Percentiles rank a stretch among this genome's conserved stretches.
phyloP scores from a whole-genome alignment of 2,113 vertebrate species.

The Istiophorus platypterus region DNA sequence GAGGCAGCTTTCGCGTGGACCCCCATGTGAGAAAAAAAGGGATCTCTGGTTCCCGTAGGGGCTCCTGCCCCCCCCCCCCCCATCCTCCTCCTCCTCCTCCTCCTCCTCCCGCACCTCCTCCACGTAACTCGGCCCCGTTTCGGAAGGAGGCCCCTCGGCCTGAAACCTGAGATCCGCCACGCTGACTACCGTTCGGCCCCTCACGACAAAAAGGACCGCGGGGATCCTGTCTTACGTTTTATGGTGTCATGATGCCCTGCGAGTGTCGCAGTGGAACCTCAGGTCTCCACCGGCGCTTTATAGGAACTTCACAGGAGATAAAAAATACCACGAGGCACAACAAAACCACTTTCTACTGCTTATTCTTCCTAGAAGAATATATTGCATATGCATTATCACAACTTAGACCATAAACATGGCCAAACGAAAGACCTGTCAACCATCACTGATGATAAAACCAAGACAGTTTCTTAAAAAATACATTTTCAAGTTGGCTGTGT shows the following conservation, averaged over 20 bases:
- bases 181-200: constrained; percentile 61
- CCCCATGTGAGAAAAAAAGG: constrained; percentile 75
- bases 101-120: constrained; percentile 58
- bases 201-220: constrained; percentile 12
- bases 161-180: constrained; percentile 76
- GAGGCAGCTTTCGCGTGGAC: constrained; percentile 57
- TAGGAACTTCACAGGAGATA: background rate
- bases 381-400: background rate
- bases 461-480: background rate
- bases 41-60: constrained; percentile 44
- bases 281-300: background rate
- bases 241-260: background rate
- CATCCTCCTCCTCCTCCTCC: constrained; percentile 26
- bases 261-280: constrained; percentile 7
- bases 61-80: constrained; percentile 50
- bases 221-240: constrained; percentile 23
- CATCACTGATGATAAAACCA: background rate
- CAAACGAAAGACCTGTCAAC: too few species aligned
- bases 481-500: too few species aligned
- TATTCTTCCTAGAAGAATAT: background rate
- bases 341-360: background rate
- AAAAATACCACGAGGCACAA: background rate
- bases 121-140: constrained; percentile 68
- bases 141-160: constrained; percentile 70
- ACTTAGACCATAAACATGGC: too few species aligned